These are phyloP conservation scores for Ophion ventricosus DNA, from an alignment of 2,888 invertebrate genomes.

Conservation along the genomic window DNA sequence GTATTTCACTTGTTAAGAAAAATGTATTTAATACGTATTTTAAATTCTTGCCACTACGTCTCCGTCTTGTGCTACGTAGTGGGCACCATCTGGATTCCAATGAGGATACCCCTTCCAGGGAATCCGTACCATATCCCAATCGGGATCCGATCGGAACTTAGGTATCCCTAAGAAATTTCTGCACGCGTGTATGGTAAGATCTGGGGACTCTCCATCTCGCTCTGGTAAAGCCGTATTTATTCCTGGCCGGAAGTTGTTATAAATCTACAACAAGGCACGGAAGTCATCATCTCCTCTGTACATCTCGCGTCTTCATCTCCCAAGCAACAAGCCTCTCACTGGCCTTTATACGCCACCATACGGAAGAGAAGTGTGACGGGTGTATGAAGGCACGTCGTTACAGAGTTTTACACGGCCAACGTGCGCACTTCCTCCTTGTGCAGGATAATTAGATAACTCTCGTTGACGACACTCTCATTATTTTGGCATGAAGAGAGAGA, in stretches of 20 bases:
- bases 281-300: constrained; percentile 2
- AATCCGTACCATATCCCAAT: too few species aligned
- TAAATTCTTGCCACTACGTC: too few species aligned
- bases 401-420: constrained; percentile 17
- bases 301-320: neutral
- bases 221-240: constrained; percentile 8
- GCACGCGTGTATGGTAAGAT: too few species aligned
- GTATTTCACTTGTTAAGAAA: too few species aligned
- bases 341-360: neutral
- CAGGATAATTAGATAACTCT: constrained; percentile 68
- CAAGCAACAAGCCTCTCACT: constrained; percentile 1
- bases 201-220: too few species aligned
- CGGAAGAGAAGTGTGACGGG: constrained; percentile 13
- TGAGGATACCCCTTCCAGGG: too few species aligned
- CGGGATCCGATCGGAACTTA: too few species aligned
- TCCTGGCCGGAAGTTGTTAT: constrained; percentile 10
- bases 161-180: too few species aligned
- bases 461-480: constrained; percentile 64
- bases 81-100: too few species aligned
- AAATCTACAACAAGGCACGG: constrained; percentile 9
- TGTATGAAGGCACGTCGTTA: constrained; percentile 37
- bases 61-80: too few species aligned
- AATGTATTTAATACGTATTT: too few species aligned
- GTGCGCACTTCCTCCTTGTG: constrained; percentile 32
- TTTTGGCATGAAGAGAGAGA: constrained; percentile 54